These are phyloP conservation scores for Suricata suricatta DNA, from an alignment of 2,113 vertebrate species.

Conservation along the genomic window DNA sequence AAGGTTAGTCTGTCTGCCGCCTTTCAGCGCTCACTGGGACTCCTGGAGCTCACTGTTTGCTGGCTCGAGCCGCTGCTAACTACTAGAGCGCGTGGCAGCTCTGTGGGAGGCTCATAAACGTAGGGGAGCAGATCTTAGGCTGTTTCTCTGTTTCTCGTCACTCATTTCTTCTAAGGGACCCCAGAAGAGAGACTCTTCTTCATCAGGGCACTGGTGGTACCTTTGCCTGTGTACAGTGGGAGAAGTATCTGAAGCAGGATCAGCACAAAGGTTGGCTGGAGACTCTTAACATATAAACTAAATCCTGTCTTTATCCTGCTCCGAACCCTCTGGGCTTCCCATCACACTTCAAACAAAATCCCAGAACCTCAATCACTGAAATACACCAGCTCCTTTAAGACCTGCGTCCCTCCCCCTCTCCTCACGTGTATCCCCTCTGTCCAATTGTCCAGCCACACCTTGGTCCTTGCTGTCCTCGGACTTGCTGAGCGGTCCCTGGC, in stretches of 20 bases:
- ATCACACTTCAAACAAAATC: background rate
- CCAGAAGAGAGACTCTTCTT: background rate
- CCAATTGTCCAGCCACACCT: background rate
- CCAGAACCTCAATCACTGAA: background rate
- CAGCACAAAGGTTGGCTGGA: background rate
- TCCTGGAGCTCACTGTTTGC: background rate
- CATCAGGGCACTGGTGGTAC: background rate
- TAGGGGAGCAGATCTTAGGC: background rate
- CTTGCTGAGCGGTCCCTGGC: background rate
- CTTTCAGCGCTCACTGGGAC: background rate
- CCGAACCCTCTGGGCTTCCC: background rate
- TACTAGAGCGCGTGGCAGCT: background rate
- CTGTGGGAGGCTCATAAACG: background rate
- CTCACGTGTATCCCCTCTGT: background rate
- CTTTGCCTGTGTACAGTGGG: background rate
- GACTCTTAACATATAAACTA: background rate
- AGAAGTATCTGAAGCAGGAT: background rate
- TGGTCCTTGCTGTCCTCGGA: background rate
- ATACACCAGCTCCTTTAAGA: background rate
- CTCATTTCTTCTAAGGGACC: background rate
- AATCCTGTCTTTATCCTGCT: background rate
- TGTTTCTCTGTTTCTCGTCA: background rate
- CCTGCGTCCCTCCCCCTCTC: background rate
- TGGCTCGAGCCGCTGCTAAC: background rate
- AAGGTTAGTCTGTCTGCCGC: slow-evolving; percentile 77